These are phyloP conservation scores for Abscondita cerata DNA, from an alignment of 2,888 invertebrate genomes.

Conservation along the genomic window DNA sequence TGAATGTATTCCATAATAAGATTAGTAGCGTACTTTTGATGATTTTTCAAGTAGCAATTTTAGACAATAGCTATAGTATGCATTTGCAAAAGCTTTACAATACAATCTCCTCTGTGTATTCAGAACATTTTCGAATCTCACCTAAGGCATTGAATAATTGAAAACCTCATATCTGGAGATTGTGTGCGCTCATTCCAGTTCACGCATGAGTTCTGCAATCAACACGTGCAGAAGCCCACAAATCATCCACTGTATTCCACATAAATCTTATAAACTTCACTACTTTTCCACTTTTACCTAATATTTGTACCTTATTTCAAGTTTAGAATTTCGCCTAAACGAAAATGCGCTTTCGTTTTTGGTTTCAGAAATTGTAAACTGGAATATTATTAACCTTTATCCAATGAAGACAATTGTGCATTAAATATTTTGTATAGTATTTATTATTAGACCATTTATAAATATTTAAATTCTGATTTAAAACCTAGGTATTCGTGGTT, in stretches of 20 bases:
- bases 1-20: too few species aligned
- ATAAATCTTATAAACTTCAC: conserved; percentile 36
- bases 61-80: conserved; percentile 9
- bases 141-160: conserved; percentile 43
- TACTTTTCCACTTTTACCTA: conserved; percentile 34
- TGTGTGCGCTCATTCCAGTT: conserved; percentile 41
- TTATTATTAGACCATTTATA: too few species aligned
- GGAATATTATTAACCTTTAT: too few species aligned
- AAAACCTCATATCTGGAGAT: conserved; percentile 45
- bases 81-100: conserved; percentile 23
- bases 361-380: too few species aligned
- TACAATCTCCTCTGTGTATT: conserved; percentile 32
- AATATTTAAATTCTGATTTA: too few species aligned
- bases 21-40: not conserved
- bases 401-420: too few species aligned
- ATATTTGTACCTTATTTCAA: conserved; percentile 23
- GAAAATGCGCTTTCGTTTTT: conserved; percentile 12
- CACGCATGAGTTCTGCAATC: conserved; percentile 42
- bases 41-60: not conserved
- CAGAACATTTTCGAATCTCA: conserved; percentile 40
- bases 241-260: conserved; percentile 33
- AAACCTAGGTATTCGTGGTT: too few species aligned
- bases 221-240: conserved; percentile 36
- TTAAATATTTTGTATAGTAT: too few species aligned
- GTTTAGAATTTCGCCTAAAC: conserved; percentile 13